phyloP scores from a whole-genome alignment of 2,888 invertebrate species.

The Seira musarum region DNA sequence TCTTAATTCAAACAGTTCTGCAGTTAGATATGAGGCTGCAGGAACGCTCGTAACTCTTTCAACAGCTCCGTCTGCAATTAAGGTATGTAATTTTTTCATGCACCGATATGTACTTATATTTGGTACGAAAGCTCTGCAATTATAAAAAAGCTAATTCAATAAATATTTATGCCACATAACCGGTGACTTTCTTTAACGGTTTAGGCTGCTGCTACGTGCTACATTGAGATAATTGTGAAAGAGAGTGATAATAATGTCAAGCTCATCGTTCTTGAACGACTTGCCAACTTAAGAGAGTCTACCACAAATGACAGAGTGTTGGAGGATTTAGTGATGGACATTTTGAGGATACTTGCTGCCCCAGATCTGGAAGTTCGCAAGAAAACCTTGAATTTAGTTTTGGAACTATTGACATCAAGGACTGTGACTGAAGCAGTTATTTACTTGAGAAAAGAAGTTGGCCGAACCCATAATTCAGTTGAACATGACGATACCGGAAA shows the following conservation, averaged over 20 bases:
- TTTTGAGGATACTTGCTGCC: conserved; percentile 91
- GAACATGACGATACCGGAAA: conserved; percentile 97
- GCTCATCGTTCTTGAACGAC: conserved; percentile 94
- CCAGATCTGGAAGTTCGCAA: conserved; percentile 96
- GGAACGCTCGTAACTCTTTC: conserved; percentile 98
- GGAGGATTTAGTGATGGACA: conserved; percentile 95
- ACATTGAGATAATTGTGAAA: conserved; percentile 99
- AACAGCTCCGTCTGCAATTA: conserved; percentile 97
- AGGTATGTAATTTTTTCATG: conserved; percentile 75
- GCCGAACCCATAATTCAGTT: conserved; percentile 86
- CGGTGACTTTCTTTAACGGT: no score
- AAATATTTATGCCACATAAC: no score
- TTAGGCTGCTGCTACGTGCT: conserved; percentile 95
- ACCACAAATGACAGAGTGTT: conserved; percentile 89
- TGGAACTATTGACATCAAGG: conserved; percentile 92
- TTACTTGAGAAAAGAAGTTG: conserved; percentile 92
- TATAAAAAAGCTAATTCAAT: conserved; percentile 4
- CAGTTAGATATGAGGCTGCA: conserved; percentile 98
- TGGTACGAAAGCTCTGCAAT: background rate
- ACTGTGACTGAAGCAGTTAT: conserved; percentile 97
- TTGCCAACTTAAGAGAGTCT: conserved; percentile 89
- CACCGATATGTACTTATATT: no score
- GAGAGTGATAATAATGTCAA: conserved; percentile 99
- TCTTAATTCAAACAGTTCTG: conserved; percentile 94
- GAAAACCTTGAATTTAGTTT: conserved; percentile 87